Conservation (phyloP, 2,888 invertebrate genomes). For the Cosmia trapezina region DNA sequence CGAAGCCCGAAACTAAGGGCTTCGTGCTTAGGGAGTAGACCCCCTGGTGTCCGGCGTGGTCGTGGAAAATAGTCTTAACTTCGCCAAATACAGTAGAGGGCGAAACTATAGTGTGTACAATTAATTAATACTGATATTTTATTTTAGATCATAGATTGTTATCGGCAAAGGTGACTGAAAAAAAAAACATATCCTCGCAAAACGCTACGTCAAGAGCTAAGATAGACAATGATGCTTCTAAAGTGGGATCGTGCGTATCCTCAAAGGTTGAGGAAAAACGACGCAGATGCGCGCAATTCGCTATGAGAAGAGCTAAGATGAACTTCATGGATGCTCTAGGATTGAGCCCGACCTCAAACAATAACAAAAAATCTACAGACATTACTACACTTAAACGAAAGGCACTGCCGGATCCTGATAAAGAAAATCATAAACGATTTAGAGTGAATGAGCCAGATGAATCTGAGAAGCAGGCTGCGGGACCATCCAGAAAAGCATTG, state of each 20-base stretch:
- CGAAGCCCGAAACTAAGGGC: no score
- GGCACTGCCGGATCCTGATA: not conserved
- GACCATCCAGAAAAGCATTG: not conserved
- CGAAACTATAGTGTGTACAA: not conserved
- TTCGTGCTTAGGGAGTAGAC: not conserved
- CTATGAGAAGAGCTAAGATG: no score
- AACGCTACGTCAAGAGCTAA: not conserved
- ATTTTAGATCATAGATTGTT: not conserved
- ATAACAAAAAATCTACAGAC: not conserved
- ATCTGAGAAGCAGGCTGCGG: not conserved
- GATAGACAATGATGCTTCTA: not conserved
- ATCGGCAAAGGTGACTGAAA: not conserved
- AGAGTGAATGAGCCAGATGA: not conserved
- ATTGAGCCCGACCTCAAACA: no score
- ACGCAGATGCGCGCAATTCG: no score
- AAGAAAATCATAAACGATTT: not conserved
- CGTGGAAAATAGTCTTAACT: not conserved
- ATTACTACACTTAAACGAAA: not conserved
- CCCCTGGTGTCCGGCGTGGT: not conserved
- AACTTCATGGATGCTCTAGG: no score
- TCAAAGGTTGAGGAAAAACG: not conserved
- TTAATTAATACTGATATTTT: not conserved
- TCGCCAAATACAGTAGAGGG: not conserved
- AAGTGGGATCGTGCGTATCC: not conserved
- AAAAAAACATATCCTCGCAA: not conserved